Evolutionary conservation across 2,797 vertebrate species (phyloP), one percentile per base, ranked within the genome.

Genomic region (Myripristis jacobus): DNA sequence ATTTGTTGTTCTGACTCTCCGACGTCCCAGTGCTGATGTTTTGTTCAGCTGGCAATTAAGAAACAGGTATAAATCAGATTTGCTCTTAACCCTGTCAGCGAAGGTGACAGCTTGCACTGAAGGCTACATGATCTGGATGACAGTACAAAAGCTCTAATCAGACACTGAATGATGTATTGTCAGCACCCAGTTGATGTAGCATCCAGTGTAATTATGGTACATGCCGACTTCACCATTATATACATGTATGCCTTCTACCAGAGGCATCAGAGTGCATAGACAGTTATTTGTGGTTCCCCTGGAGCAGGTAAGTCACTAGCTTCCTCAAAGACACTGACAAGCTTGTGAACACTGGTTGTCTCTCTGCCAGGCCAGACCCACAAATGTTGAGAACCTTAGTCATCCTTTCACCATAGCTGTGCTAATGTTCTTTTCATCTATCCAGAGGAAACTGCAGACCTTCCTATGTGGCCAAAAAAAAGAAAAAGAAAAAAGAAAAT

Each of bases 11-110:
- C 57, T 44, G 87, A 66, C 67, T 75, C 47, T 59, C 78, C 27
- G 88, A 79, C 27, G 86, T 47, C 66, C 70, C 79, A 16, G 57
- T 56, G 54, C 68, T 57, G 48, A 59, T 48, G 47, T 70, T 86
- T 58, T 82, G 87, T 48, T 81, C 91, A 66, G 77, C 84, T 89
- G 71, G 25, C 1, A 53, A 67, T 12, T 50, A 83, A 67, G 75
- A 73, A 59, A 61, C 38, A 65, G 12, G 10, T 0, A 6, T 34
- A 48, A 34, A 31, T 53, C 3, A 71, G 24, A 59, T 0, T 11
- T 44, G 38, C 22, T 62, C 16, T 55, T 60, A 12, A 18, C 55
- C 41, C 4, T 7, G 8, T 19, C 10, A 16, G 16, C 21, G 19
- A 6, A 48, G 19, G 8, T 48, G 16, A n/a, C 44, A 46, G n/a